These are phyloP conservation scores for Thalassarche chlororhynchos DNA, from an alignment of 2,113 vertebrate species.

Conservation along the genomic window DNA sequence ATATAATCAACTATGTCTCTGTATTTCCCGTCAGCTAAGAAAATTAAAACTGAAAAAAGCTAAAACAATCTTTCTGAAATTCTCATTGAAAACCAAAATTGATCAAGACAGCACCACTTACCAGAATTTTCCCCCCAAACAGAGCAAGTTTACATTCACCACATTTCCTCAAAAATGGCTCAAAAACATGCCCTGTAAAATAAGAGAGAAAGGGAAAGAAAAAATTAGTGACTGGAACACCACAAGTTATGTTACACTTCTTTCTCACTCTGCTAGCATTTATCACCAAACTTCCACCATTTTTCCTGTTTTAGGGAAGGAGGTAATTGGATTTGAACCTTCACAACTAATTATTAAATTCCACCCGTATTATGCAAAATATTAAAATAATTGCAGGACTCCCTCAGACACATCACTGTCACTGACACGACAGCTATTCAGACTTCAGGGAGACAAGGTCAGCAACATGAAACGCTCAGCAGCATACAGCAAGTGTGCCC, in stretches of 20 bases:
- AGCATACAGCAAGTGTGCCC: background rate
- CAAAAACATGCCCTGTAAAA: background rate
- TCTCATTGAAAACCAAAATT: background rate
- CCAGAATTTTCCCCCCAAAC: slow-evolving; percentile 18
- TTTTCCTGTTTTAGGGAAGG: background rate
- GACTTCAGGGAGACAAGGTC: background rate
- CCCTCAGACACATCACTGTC: background rate
- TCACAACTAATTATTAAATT: background rate
- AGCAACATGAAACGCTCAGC: rapidly evolving
- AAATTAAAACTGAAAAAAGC: background rate
- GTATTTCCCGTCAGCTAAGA: background rate
- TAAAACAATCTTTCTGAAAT: background rate
- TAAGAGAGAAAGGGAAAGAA: background rate
- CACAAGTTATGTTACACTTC: background rate
- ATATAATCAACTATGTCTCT: background rate
- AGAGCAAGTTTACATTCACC: slow-evolving; percentile 57
- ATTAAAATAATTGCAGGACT: slow-evolving; percentile 14
- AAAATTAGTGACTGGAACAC: background rate
- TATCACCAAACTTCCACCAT: background rate
- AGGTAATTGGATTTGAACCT: background rate
- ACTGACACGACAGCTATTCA: background rate
- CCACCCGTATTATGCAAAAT: background rate
- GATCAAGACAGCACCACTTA: slow-evolving; percentile 27
- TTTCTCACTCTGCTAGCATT: background rate
- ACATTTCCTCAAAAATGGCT: slow-evolving; percentile 61